Evolutionary conservation across 2,888 invertebrate genomes (phyloP).

Genomic region (Brachypterus glaber): DNA sequence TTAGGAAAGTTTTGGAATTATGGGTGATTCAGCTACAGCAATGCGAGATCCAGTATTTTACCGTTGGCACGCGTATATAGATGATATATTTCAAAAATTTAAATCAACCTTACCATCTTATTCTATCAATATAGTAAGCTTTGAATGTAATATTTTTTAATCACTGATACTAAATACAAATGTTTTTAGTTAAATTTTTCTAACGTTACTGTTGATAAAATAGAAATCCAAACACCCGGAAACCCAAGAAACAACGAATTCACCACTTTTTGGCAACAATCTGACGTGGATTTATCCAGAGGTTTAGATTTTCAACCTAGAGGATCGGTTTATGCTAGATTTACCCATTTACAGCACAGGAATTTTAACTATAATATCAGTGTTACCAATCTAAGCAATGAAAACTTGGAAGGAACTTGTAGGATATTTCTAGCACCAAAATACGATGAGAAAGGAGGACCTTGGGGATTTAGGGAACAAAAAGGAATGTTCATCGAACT

Average conservation of each 20-base stretch:
- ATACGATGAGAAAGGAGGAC: conserved; percentile 52
- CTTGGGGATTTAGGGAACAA: conserved; percentile 54
- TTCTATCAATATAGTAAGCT: conserved; percentile 44
- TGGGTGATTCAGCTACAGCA: conserved; percentile 75
- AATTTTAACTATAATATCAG: conserved; percentile 52
- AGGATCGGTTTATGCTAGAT: conserved; percentile 61
- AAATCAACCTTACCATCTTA: conserved; percentile 63
- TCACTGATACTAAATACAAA: conserved; percentile 4
- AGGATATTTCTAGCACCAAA: conserved; percentile 61
- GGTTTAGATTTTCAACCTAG: conserved; percentile 76
- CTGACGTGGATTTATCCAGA: conserved; percentile 64
- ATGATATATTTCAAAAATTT: conserved; percentile 66
- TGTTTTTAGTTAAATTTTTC: conserved; percentile 51
- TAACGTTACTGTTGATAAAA: conserved; percentile 50
- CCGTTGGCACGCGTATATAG: conserved; percentile 73
- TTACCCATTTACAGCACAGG: conserved; percentile 69
- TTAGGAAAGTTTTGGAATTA: conserved; percentile 70
- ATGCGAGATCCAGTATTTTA: conserved; percentile 85
- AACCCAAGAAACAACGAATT: conserved; percentile 48
- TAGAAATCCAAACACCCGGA: conserved; percentile 46
- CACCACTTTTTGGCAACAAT: conserved; percentile 70
- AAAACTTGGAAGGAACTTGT: conserved; percentile 49
- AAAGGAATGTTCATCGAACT: conserved; percentile 58
- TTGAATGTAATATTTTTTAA: conserved; percentile 1
- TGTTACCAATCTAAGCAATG: conserved; percentile 37